Evolutionary conservation across 2,888 invertebrate genomes (phyloP), one percentile per base, ranked within the genome.

Genomic region (Callosobruchus maculatus): DNA sequence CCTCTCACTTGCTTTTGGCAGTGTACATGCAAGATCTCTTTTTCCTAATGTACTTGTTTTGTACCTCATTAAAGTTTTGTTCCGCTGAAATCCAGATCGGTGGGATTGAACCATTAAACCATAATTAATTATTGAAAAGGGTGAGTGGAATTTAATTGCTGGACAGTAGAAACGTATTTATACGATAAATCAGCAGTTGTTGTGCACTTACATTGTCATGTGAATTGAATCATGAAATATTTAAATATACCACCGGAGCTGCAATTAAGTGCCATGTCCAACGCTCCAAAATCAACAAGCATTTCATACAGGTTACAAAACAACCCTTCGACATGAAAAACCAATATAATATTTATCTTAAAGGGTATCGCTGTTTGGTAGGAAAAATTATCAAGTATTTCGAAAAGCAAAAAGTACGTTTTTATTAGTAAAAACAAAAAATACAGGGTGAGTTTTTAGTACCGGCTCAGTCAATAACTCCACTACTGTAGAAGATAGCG

Each of bases 171-270:
- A 77, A 74, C 74, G 77, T 78, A 78, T 77, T 77, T 77, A 77
- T 75, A 74, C 70, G 76, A 71, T 72, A 68, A 73, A 91, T 89
- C 89, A 91, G 88, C 89, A 89, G 89, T 88, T 85, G 68, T 1
- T 73, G 74, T 74, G 75, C 72, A 74, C 77, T 74, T 26, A 88
- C 90, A 89, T 89, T 86, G 87, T 77, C 78, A 80, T 79, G 78
- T 77, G 78, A 79, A 80, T 79, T 79, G 79, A 78, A 78, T 79
- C 74, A 77, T 80, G 71, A 79, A 79, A 78, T 79, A 79, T 80
- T 80, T 22, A 80, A 77, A 73, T 49, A 13, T 49, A 5, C 49
- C 49, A 18, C 9, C 49, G 18, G 49, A 18, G 49, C 49, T 13
- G 49, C 49, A 5, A 49, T 13, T 18, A 49, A 5, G 13, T 49